Conservation (phyloP, 2,113 vertebrate species). For the Lepus europaeus region DNA sequence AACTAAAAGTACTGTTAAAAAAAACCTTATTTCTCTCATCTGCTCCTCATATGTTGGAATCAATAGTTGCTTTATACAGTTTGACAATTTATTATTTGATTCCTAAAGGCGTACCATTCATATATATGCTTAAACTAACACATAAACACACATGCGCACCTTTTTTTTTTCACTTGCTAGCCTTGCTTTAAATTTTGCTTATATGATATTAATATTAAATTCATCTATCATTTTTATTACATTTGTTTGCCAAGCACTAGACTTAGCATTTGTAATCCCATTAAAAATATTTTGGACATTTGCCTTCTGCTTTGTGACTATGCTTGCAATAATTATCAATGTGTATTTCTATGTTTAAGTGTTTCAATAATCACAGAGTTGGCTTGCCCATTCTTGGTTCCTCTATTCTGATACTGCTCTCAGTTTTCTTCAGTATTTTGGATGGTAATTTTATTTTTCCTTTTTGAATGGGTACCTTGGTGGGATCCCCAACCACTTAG, state of each 20-base stretch:
- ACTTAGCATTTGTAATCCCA: neutral
- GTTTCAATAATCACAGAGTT: neutral
- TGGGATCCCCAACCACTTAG: neutral
- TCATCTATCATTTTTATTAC: neutral
- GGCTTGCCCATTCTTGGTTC: neutral
- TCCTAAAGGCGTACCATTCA: neutral
- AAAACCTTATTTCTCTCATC: neutral
- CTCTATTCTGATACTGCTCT: neutral
- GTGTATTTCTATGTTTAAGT: neutral
- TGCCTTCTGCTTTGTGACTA: neutral
- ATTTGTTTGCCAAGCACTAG: neutral
- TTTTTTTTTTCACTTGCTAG: neutral
- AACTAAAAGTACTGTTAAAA: neutral
- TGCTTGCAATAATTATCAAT: neutral
- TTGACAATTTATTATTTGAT: conserved; percentile 6
- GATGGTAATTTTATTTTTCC: neutral
- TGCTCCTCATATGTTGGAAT: neutral
- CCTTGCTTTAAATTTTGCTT: conserved; percentile 1
- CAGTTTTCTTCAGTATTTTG: neutral
- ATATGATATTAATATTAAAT: neutral
- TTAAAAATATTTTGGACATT: neutral
- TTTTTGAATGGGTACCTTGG: neutral
- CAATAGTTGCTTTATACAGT: conserved; percentile 9
- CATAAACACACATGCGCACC: neutral
- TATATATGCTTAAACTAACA: neutral